Base-by-base conservation (phyloP, 2,113 vertebrate genomes). In the Chamaea fasciata region DNA sequence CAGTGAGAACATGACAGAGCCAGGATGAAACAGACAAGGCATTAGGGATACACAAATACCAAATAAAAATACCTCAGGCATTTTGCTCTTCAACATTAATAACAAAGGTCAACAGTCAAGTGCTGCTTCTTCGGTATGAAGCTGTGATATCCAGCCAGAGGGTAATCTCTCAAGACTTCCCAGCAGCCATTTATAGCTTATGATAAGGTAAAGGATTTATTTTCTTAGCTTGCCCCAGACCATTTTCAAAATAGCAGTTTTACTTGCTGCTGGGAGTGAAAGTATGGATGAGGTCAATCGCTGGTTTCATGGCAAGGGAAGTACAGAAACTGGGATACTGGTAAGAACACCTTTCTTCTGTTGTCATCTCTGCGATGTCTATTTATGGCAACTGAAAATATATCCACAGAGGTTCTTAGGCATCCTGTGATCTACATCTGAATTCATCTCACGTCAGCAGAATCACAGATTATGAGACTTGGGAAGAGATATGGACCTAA, bases 31-130 rank as follows among this genome's bases (percentile, higher is more conserved):
- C 63, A 95, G 75, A 92, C 0, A 2, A 95, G 90, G 85, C 92
- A 93, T 90, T 75, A 71, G 89, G 92, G 83, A 91, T 95, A 60
- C 76, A 92, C 60, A 96, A 97, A 96, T 90, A 94, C 89, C 71
- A 95, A 81, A 94, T 80, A 97, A 94, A 96, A 95, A 95, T 88
- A 95, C 68, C 87, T 59, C 67, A 94, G 87, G 64, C 87, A 83
- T 88, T 95, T 88, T 95, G 56, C 68, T 93, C 49, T 90, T 96
- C 87, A 88, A 59, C 59, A 86, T 93, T 95, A 89, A 92, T 95
- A 95, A 95, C 71, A 92, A 91, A 91, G 92, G 87, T 88, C 94
- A 95, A 94, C 82, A 94, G 87, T 63, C 78, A 96, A 90, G 75
- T 74, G 82, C 83, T 94, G 83, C 55, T 86, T 76, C 89, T 89